Percentiles rank a stretch among this genome's conserved stretches.
Evolutionary conservation across 2,113 vertebrate genomes (phyloP).

Genomic region (Grallaria varia): DNA sequence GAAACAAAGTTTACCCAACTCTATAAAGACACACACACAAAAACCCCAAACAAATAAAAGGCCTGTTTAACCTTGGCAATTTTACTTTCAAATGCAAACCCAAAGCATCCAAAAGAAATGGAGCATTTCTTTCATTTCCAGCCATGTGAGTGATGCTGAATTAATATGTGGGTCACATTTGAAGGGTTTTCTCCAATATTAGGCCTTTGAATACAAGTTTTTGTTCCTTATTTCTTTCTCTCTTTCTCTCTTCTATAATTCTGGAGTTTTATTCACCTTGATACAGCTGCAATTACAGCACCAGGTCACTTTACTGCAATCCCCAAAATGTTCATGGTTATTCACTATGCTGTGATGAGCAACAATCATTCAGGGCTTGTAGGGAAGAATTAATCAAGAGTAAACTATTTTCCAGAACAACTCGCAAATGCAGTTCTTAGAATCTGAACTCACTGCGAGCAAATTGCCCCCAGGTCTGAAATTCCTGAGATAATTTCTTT

Average conservation of each 20-base stretch:
- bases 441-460: neutral
- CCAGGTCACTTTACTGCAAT: neutral
- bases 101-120: neutral
- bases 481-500: neutral
- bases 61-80: neutral
- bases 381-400: neutral
- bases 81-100: neutral
- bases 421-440: neutral
- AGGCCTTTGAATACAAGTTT: neutral
- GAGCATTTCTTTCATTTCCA: conserved; percentile 8
- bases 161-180: neutral
- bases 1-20: neutral
- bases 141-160: neutral
- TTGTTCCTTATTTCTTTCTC: neutral
- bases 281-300: neutral
- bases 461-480: neutral
- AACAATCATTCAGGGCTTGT: neutral
- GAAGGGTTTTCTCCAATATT: neutral
- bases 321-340: neutral
- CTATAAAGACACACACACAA: neutral
- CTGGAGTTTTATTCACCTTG: neutral
- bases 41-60: neutral
- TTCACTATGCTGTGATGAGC: neutral
- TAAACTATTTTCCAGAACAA: neutral
- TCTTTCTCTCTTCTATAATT: neutral